Base-by-base conservation (phyloP, 1,140 invertebrate genomes). In the Drosophila watanabei region DNA sequence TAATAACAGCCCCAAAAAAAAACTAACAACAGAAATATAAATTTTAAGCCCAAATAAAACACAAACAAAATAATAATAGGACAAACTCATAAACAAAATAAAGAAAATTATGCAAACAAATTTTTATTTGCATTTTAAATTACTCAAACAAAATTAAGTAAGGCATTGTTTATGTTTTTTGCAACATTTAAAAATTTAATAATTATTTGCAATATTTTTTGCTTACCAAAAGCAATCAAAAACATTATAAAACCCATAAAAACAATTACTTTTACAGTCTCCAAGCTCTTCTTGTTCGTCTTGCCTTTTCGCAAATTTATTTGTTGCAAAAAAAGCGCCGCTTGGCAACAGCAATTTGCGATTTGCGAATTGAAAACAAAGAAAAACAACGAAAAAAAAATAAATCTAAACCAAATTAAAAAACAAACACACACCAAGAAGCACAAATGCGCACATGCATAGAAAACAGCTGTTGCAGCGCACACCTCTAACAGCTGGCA, bases 381-480 rank as follows among this genome's bases (percentile, higher is more conserved):
- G 20, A 56, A 56, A 56, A 56, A 16, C 16, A 5, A 54, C 6
- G 16, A 45, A 45, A 45, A 24, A 39, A 56, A 37, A 54, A 39
- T 18, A 37, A 63, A 39, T 57, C 54, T 57, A 57, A 71, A 46
- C 48, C 49, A 69, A 69, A 68, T 56, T 56, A 56, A 56, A 48
- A 68, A 30, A 46, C 8, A 46, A 13, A 30, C 46, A 30, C 37
- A 60, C 10, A 52, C 41, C 48, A 18, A 63, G 28, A 48, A 18
- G n/a, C 14, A 11, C 5, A 39, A 28, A 57, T 28, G 24, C 56
- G 48, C 35, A 62, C 39, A 62, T 57, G 43, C 65, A 45, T 56
- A 59, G 37, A 58, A 56, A 80, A 77, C 78, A 81, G 82, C 82
- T 86, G 82, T 81, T 86, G 48, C 48, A 68, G 54, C 63, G 54